These are phyloP conservation scores for Drosophila putrida DNA, from an alignment of 2,888 invertebrate species.

Conservation along the genomic window DNA sequence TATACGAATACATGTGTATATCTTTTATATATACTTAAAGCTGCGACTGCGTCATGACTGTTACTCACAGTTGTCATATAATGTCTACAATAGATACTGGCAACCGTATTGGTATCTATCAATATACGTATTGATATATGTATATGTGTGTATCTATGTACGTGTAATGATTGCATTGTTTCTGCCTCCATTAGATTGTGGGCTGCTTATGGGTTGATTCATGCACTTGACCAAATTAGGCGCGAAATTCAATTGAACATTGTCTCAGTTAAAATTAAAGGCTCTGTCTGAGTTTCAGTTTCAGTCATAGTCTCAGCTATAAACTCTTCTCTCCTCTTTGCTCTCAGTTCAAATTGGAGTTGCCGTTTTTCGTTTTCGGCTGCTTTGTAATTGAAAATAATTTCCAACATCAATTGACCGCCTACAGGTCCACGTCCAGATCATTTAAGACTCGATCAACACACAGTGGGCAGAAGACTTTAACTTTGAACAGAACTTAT, in stretches of 20 bases:
- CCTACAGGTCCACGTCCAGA: slow-evolving; percentile 25
- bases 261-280: slow-evolving; percentile 29
- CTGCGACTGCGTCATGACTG: slow-evolving; percentile 60
- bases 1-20: slow-evolving; percentile 13
- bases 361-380: slow-evolving; percentile 10
- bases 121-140: slow-evolving; percentile 1
- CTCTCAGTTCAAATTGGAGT: neutral
- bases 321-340: neutral
- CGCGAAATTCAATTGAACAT: slow-evolving; percentile 73
- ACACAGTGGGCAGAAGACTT: slow-evolving; percentile 5
- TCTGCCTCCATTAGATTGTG: slow-evolving; percentile 35
- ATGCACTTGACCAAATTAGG: slow-evolving; percentile 68
- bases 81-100: slow-evolving; percentile 33
- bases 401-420: slow-evolving; percentile 47
- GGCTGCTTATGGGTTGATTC: slow-evolving; percentile 53
- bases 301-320: slow-evolving; percentile 3
- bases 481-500: neutral
- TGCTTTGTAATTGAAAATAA: slow-evolving; percentile 48
- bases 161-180: slow-evolving; percentile 44
- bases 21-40: slow-evolving; percentile 22
- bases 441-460: slow-evolving; percentile 27
- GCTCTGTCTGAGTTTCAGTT: neutral
- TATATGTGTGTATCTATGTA: slow-evolving; percentile 18
- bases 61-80: slow-evolving; percentile 30
- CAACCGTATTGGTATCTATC: slow-evolving; percentile 6